Evolutionary conservation across 2,797 vertebrate genomes (phyloP), one percentile per base, ranked within the genome.

Genomic region (Acomys russatus): DNA sequence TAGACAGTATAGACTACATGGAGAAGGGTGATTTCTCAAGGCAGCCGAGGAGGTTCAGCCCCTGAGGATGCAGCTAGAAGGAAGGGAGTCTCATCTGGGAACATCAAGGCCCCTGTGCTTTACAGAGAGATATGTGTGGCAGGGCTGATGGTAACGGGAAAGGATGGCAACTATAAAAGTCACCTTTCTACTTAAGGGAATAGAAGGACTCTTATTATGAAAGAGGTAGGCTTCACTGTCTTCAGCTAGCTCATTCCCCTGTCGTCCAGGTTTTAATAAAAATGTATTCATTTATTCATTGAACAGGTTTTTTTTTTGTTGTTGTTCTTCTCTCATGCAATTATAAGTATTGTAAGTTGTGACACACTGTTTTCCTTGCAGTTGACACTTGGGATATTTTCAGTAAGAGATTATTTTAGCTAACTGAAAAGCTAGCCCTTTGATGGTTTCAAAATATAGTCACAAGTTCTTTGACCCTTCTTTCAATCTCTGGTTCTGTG

Each of bases 261-360:
- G 38, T 56, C 73, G 93, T 92, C 54, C 51, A 91, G 70, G 90
- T 79, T 86, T 68, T n/a, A 86, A 59, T 92, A 93, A 91, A 91
- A 79, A 91, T 44, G 77, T 88, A 91, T 76, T 87, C 59, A 79
- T 64, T 17, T 56, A 83, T 59, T 93, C 59, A 92, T 76, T 92
- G 59, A 92, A 78, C 10, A 93, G 79, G 15, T 59, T 88, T 33
- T 59, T 85, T 96, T 88, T 97, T 87, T 44, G 44, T n/a, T n/a
- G n/a, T n/a, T n/a, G 25, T 95, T 94, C 63, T 91, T 92, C 28
- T 23, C 6, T 83, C 86, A 17, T 79, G 14, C 74, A 93, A 70
- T 91, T 88, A 82, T 5, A 91, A 17, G 28, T 59, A 76, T 35
- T 56, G 30, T 80, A 89, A 70, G 63, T 68, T n/a, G 18, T 92